Base-by-base conservation (phyloP, 2,113 vertebrate species). In the Ictidomys tridecemlineatus region DNA sequence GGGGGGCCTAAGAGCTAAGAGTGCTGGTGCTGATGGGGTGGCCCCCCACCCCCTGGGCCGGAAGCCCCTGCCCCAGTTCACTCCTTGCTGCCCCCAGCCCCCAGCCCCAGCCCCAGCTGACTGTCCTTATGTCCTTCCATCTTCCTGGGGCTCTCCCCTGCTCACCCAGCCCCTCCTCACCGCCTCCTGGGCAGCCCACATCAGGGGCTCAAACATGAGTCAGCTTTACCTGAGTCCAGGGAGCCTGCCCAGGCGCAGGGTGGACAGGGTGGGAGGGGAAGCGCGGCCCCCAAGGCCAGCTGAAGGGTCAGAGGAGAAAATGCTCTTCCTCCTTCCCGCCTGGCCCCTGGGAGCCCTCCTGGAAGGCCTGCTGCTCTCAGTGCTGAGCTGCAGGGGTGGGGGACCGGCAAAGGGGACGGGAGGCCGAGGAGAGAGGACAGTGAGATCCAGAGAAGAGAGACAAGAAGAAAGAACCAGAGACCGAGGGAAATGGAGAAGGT, bases 291-390 rank as follows among this genome's bases (percentile, higher is more conserved):
- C 7, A 1, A 2, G 20, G 53, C 91, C 82, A 53, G 91, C 85
- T 69, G 90, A 74, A 20, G 24, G 84, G 56, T 85, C 79, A 65
- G 48, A 91, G 77, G 85, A 65, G 53, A 89, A 89, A 24, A 67
- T 63, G 24, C 6, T 42, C 28, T 95, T 98, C 91, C 93, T 91
- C 42, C 28, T 96, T 98, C 91, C 93, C 79, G 96, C n/a, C 1
- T 30, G 45, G 18, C 17, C 96, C 70, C 63, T 20, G 63, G 96
- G 79, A 97, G 69, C 58, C 53, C 72, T 65, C 77, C 87, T 42
- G 12, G 28, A 69, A 39, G 86, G n/a, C 77, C 53, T 32, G 28
- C 85, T 80, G 32, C 78, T 79, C 79, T 51, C 53, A 8, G n/a
- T 20, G 13, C 2, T 14, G 63, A 82, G 48, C 39, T 48, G 9